Conservation (phyloP, 2,113 vertebrate species). For the Egretta garzetta region DNA sequence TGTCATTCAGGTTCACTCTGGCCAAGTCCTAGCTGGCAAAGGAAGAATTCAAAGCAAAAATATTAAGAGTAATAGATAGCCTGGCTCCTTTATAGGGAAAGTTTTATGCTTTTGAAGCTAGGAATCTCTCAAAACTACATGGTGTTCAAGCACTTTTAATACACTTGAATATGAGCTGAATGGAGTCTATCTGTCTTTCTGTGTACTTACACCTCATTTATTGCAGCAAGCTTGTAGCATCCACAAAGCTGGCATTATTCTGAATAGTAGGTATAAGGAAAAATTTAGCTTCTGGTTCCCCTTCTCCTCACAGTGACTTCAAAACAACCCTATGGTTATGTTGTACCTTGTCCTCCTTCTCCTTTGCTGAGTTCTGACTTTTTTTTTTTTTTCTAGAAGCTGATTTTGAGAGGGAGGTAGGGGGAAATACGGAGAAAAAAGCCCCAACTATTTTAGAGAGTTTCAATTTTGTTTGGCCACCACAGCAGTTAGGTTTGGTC, state of each 20-base stretch:
- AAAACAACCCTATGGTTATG: neutral
- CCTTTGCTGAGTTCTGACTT: neutral
- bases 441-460: neutral
- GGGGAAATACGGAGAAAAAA: neutral
- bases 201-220: neutral
- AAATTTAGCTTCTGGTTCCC: neutral
- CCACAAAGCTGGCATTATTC: neutral
- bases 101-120: neutral
- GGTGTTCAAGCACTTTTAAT: neutral
- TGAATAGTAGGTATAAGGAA: neutral
- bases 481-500: neutral
- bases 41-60: constrained; percentile 8
- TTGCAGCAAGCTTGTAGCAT: neutral
- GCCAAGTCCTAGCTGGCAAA: neutral
- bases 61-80: neutral
- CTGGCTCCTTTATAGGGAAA: neutral
- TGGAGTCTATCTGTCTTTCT: neutral
- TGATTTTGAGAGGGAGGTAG: neutral
- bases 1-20: neutral
- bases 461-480: neutral
- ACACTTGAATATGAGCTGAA: neutral
- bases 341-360: neutral
- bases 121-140: neutral
- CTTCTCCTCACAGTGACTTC: neutral
- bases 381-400: neutral